Base-by-base conservation (phyloP, 1,140 invertebrate genomes). In the Saccostrea echinata region DNA sequence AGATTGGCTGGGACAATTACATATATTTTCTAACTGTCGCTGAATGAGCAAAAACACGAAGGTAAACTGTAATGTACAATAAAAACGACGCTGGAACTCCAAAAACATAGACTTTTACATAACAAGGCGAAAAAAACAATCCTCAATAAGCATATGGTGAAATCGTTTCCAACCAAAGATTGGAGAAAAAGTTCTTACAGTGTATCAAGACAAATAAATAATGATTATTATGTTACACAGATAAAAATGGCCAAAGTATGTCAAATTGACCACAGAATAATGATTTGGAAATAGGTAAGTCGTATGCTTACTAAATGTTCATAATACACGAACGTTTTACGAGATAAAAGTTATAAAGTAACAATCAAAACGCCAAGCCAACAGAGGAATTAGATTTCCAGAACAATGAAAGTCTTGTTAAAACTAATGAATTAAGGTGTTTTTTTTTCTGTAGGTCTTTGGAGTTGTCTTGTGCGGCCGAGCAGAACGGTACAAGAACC, bases 1-100 rank as follows among this genome's bases (percentile, higher is more conserved):
- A 76, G 13, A 76, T 76, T 76, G 27, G 27, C 30, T 12, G 27
- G 24, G 68, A 76, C 68, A 76, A 76, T 76, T 76, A 76, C 68
- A 76, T 30, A 9, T 76, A 76, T 33, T 76, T 30, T 76, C 68
- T 16, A 30, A 76, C 18, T 76, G 68, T 76, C 68, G 30, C 27
- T 76, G 68, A 76, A 76, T 13, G 68, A 76, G 68, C 68, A 30
- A 76, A 76, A 76, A 76, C 68, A 11, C 24, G 27, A 27, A 33
- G 68, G 27, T 30, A 76, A 76, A 30, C 3, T 33, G 68, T 27
- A 33, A 2, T 43, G 6, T 6, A 43, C 43, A 43, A 43, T 43
- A 43, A 4, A 43, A 6, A 43, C 43, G 43, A 43, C 6, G 43
- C 43, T 6, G 43, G 43, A 43, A 6, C 43, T 43, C 43, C 43